phyloP scores from a whole-genome alignment of 2,113 vertebrate genomes.

The Anser brachyrhynchus region DNA sequence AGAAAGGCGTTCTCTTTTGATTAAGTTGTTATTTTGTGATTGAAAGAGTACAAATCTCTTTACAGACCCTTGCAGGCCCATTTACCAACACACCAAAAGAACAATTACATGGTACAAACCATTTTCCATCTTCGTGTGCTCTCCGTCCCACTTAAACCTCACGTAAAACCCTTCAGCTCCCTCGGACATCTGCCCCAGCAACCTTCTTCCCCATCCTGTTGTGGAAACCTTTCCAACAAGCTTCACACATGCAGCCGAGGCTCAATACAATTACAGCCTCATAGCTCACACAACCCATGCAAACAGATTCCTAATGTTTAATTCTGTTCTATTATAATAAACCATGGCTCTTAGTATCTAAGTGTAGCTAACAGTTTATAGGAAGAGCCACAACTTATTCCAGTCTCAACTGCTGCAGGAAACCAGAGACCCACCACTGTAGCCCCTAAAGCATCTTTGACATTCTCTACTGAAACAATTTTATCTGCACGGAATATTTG shows the following conservation, averaged over 20 bases:
- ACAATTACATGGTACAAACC: neutral
- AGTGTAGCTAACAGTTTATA: neutral
- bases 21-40: neutral
- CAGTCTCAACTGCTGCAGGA: neutral
- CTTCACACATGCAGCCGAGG: fast-evolving
- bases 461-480: neutral
- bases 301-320: neutral
- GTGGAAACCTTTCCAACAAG: neutral
- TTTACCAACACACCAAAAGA: neutral
- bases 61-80: neutral
- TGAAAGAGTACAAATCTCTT: neutral
- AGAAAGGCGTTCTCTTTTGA: neutral
- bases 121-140: neutral
- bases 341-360: neutral
- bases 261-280: neutral
- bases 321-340: neutral
- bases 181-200: no score
- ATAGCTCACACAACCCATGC: no score
- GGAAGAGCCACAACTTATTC: neutral
- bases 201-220: neutral
- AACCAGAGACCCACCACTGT: neutral
- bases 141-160: neutral
- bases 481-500: fast-evolving
- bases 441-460: neutral
- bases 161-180: neutral